Evolutionary conservation across 2,113 vertebrate genomes (phyloP).

Genomic region (Parotia lawesii): DNA sequence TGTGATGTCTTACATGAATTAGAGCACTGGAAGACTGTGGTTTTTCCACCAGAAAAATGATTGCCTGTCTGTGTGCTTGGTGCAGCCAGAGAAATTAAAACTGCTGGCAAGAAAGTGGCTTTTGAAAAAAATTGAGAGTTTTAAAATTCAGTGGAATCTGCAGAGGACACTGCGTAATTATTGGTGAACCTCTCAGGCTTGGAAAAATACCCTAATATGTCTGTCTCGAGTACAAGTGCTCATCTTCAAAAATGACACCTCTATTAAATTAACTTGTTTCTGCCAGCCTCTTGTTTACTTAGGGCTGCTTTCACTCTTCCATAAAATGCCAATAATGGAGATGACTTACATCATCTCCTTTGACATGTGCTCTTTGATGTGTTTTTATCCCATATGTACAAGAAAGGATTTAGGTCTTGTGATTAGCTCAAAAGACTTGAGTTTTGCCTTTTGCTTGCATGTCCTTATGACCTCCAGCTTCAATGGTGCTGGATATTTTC

Average conservation of each 20-base stretch:
- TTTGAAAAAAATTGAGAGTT: background rate
- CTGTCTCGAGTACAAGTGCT: conserved; percentile 18
- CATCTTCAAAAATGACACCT: conserved; percentile 55
- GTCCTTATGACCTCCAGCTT: background rate
- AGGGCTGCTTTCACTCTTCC: conserved; percentile 15
- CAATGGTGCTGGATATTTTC: background rate
- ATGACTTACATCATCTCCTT: conserved; percentile 15
- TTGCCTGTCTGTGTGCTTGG: background rate
- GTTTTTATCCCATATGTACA: background rate
- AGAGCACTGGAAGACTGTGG: rapidly evolving
- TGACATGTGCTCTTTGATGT: conserved; percentile 31
- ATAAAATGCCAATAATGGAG: conserved; percentile 49
- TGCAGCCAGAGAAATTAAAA: background rate
- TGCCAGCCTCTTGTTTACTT: conserved; percentile 43
- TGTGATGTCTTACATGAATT: background rate
- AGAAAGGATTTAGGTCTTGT: conserved; percentile 6
- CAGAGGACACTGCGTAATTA: background rate
- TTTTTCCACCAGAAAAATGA: background rate
- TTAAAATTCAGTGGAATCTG: background rate
- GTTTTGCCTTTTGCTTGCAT: background rate
- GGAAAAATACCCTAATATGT: background rate
- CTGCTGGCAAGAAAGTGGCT: background rate
- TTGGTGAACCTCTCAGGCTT: background rate
- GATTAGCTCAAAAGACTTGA: background rate
- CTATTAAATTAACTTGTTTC: conserved; percentile 57